Conservation (phyloP, 2,113 vertebrate species). For the Dicentrarchus labrax region DNA sequence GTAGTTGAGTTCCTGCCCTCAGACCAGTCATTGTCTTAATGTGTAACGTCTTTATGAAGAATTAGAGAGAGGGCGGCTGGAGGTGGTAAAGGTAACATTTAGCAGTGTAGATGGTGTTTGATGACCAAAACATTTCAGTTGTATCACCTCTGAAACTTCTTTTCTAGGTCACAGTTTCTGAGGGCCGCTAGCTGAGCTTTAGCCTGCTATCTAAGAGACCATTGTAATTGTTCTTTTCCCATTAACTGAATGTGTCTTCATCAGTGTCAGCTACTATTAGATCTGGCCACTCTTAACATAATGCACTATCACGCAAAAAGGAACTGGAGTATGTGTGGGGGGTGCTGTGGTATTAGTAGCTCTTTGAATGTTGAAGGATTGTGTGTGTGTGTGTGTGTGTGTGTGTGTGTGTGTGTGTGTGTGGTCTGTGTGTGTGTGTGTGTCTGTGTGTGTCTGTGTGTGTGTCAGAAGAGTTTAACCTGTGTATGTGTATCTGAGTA, state of each 20-base stretch:
- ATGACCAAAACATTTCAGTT: background rate
- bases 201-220: constrained; percentile 30
- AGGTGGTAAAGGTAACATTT: background rate
- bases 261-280: constrained; percentile 60
- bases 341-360: background rate
- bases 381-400: background rate
- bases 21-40: background rate
- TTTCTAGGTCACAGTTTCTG: background rate
- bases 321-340: background rate
- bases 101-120: background rate
- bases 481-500: background rate
- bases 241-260: constrained; percentile 61
- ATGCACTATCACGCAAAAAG: constrained; percentile 4
- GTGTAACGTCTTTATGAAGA: too few species aligned
- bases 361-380: background rate
- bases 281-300: constrained; percentile 37
- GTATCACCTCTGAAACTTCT: background rate
- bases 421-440: background rate
- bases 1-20: background rate
- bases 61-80: too few species aligned
- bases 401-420: background rate
- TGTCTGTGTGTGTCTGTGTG: background rate
- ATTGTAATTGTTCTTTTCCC: constrained; percentile 37
- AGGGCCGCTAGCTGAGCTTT: constrained; percentile 9
- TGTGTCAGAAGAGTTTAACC: constrained; percentile 6